Base-by-base conservation (phyloP, 1,140 invertebrate genomes). In the Micrasema longulum region DNA sequence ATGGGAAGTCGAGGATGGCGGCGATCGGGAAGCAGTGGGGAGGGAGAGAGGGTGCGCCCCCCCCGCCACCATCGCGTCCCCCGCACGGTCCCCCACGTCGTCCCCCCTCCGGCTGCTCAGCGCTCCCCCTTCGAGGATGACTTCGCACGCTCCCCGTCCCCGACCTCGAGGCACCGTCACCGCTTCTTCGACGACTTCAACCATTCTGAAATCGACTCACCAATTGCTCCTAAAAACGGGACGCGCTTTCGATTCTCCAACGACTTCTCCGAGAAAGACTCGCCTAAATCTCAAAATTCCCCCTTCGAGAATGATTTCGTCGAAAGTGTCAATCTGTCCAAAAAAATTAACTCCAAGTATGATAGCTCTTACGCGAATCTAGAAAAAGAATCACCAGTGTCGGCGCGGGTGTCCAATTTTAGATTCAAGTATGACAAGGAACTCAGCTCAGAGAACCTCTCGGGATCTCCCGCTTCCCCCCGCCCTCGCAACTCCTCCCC, bases 221-320 rank as follows among this genome's bases (percentile, higher is more conserved):
- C 75, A 3, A 68, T 70, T 18, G 69, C 52, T 0, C 47, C 75
- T 36, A 66, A 66, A 57, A 76, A 73, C 55, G 53, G 80, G 79
- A 71, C 79, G 76, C 26, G 81, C n/a, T 82, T 83, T 26, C 79
- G 87, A 38, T 88, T 88, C 75, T 87, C 86, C 11, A 88, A 87
- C 72, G 87, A 88, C 75, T 88, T 87, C 71, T 88, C 86, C 0
- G 86, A 86, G 4, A 79, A 86, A 16, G 86, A 87, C 31, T 77
- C 73, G 4, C 73, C 73, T 31, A 70, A 78, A 76, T 87, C 84
- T 2, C 87, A 89, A 75, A 85, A 85, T 10, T 89, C 89, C 14
- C 87, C 89, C 0, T 92, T 92, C 78, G 91, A 92, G 77, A 90
- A 91, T 76, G 90, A 92, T 76, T 92, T 91, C 74, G 86, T 86